Conservation (phyloP, 2,797 vertebrate genomes). For the Pogoniulus pusillus region DNA sequence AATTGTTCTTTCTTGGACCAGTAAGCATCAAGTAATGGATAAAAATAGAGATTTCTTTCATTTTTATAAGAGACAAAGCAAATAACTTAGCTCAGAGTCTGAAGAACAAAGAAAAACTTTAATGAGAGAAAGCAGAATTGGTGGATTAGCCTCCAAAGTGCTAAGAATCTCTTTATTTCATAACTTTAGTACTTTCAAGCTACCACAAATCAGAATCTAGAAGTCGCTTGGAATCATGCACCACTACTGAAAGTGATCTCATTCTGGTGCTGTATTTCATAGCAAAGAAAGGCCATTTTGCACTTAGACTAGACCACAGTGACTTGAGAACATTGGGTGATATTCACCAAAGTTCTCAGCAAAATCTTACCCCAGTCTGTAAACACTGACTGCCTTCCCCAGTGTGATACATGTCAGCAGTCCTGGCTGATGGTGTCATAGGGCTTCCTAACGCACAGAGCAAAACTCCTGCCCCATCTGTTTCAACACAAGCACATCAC, state of each 20-base stretch:
- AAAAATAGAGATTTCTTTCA: neutral
- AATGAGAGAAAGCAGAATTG: neutral
- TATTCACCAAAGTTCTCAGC: neutral
- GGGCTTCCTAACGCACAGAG: neutral
- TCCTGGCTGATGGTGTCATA: neutral
- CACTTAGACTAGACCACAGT: neutral
- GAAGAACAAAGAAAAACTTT: neutral
- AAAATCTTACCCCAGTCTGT: neutral
- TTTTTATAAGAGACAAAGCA: neutral
- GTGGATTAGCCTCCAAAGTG: neutral
- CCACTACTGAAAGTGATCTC: neutral
- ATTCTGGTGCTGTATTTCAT: neutral
- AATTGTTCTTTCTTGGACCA: neutral
- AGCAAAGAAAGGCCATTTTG: neutral
- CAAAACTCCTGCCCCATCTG: neutral
- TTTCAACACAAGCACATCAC: neutral
- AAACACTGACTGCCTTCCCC: neutral
- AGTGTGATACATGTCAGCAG: rapidly evolving
- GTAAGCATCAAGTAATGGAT: neutral
- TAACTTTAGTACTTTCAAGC: neutral
- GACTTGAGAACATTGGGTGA: neutral
- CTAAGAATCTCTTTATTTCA: neutral
- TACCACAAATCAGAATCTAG: neutral
- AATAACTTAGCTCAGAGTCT: neutral
- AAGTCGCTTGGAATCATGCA: neutral